A percentile compares a stretch with the other conserved stretches of the same genome.
Evolutionary conservation across 2,113 vertebrate species (phyloP).

Genomic region (Redunca redunca): DNA sequence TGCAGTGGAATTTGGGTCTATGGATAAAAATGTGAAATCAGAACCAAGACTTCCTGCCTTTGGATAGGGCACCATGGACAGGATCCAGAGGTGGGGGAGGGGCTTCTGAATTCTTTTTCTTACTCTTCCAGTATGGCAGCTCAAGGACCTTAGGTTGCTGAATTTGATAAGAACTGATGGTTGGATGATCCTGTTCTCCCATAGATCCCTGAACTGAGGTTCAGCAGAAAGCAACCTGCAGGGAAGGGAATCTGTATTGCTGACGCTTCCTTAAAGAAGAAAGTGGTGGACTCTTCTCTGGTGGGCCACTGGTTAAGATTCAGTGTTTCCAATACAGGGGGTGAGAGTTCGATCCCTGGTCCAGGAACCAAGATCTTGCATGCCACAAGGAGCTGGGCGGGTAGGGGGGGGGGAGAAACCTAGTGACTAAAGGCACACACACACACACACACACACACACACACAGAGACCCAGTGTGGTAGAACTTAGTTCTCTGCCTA

Average conservation of each 20-base stretch:
- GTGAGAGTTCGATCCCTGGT: rapidly evolving
- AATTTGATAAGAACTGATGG: not conserved
- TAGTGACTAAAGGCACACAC: not conserved
- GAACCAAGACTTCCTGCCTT: not conserved
- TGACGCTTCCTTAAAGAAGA: not conserved
- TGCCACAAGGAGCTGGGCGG: not conserved
- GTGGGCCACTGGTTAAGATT: not conserved
- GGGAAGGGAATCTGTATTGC: not conserved
- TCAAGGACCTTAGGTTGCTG: not conserved
- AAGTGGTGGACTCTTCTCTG: not conserved
- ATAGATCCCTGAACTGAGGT: not conserved
- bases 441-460: too few relatives aligned
- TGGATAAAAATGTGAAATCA: not conserved
- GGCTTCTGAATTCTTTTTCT: not conserved
- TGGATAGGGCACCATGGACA: not conserved
- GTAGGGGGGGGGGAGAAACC: rapidly evolving
- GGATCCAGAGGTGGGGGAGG: too few relatives aligned
- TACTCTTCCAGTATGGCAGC: not conserved
- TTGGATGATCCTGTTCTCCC: not conserved
- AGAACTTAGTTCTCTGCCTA: not conserved
- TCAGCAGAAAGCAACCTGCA: not conserved
- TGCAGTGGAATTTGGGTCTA: not conserved
- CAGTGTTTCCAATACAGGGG: not conserved
- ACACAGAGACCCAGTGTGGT: not conserved
- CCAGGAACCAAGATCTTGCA: not conserved